Conservation (phyloP, 2,797 vertebrate species). For the Gallinago stenura region DNA sequence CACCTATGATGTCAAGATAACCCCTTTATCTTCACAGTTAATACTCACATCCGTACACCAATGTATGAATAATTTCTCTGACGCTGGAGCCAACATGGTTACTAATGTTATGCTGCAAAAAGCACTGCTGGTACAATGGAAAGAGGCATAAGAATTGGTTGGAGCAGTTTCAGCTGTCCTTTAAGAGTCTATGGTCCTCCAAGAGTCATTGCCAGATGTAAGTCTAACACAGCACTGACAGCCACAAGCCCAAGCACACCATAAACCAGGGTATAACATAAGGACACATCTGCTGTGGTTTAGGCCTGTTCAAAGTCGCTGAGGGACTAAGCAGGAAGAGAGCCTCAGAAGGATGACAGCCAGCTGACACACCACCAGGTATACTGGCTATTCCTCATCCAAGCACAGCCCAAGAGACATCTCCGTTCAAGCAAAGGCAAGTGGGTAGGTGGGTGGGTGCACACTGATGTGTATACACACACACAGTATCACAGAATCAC, state of each 20-base stretch:
- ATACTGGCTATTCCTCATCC: rapidly evolving
- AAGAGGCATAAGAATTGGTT: neutral
- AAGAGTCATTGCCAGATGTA: neutral
- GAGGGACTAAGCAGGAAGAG: neutral
- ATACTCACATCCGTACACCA: neutral
- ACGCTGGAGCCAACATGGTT: neutral
- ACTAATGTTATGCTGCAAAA: neutral
- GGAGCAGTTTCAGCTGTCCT: neutral
- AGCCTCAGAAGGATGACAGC: neutral
- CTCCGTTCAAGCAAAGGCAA: neutral
- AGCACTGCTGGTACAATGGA: neutral
- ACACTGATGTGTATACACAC: too few species aligned
- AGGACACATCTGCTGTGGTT: rapidly evolving
- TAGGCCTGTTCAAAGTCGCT: neutral
- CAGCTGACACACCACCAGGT: neutral
- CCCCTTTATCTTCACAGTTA: neutral
- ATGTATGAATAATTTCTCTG: neutral
- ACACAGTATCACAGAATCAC: rapidly evolving
- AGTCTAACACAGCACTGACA: neutral
- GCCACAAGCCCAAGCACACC: neutral
- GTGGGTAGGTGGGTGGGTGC: rapidly evolving
- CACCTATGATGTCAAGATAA: neutral
- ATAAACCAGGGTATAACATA: neutral
- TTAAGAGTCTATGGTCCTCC: neutral
- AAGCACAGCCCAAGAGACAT: neutral